These are phyloP conservation scores for Phalacrocorax pelagicus DNA, from an alignment of 2,113 vertebrate species.

Conservation along the genomic window DNA sequence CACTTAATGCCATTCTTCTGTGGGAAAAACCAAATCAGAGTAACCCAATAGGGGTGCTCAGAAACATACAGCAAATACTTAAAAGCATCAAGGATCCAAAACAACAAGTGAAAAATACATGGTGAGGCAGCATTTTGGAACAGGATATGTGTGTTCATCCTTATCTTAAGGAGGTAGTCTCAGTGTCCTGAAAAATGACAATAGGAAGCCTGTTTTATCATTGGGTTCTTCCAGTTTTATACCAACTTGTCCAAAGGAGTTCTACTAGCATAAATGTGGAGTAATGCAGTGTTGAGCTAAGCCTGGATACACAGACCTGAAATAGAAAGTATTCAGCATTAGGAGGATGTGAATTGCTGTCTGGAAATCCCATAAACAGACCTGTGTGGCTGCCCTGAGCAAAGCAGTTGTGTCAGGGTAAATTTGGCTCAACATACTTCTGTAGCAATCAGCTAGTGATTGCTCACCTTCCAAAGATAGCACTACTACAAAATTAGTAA, in stretches of 20 bases:
- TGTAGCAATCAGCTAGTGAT: background rate
- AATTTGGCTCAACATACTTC: background rate
- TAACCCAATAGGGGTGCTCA: conserved; percentile 20
- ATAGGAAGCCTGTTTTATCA: background rate
- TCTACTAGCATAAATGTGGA: background rate
- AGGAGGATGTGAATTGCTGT: background rate
- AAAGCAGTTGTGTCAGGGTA: background rate
- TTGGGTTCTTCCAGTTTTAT: background rate
- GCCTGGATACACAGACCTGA: background rate
- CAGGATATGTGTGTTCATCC: background rate
- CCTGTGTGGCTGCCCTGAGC: background rate
- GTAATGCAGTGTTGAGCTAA: background rate
- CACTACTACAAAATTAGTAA: background rate
- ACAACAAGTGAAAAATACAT: conserved; percentile 19
- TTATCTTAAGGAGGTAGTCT: background rate
- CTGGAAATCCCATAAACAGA: background rate
- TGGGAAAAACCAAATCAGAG: conserved; percentile 53
- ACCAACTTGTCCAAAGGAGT: background rate
- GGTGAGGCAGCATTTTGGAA: conserved; percentile 28
- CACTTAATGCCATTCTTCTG: conserved; percentile 69
- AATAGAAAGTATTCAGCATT: conserved; percentile 1
- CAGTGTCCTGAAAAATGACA: background rate
- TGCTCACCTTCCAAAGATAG: background rate
- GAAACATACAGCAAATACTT: conserved; percentile 35
- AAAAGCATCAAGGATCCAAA: conserved; percentile 43